phyloP scores from a whole-genome alignment of 92 coral and sea anemone genomes.

The Porites rus region DNA sequence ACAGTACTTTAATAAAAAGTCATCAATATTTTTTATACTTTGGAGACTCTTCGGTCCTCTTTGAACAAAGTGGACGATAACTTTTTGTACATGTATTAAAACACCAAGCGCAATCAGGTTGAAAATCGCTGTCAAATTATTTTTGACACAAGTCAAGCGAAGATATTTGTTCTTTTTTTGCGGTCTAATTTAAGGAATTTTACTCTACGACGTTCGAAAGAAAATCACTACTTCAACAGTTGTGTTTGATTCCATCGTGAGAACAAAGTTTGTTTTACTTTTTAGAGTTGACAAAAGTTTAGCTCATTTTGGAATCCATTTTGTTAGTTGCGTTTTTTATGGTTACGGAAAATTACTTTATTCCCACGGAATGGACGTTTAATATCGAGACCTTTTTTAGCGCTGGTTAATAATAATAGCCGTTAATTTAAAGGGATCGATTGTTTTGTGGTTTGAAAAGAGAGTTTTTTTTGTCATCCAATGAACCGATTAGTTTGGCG shows the following conservation, averaged over 20 bases:
- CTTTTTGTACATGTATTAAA: neutral
- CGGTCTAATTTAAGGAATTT: too few relatives aligned
- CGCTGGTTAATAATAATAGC: neutral
- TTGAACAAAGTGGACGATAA: neutral
- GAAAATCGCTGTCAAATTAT: too few relatives aligned
- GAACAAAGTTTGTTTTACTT: neutral
- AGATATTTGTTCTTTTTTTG: too few relatives aligned
- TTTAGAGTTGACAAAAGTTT: neutral
- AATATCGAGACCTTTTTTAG: neutral
- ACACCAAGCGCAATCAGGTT: too few relatives aligned
- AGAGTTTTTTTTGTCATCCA: neutral
- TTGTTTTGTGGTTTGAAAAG: slow-evolving; percentile 1
- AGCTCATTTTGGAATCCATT: neutral
- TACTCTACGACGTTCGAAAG: too few relatives aligned
- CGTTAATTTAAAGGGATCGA: neutral
- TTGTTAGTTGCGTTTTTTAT: neutral
- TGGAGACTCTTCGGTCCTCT: too few relatives aligned
- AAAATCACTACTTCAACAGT: too few relatives aligned
- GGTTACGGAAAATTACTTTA: neutral
- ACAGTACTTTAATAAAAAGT: neutral
- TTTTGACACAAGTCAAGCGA: too few relatives aligned
- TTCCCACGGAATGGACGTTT: neutral
- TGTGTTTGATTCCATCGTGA: too few relatives aligned
- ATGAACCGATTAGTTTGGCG: neutral
- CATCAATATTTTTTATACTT: neutral